Percentiles rank a stretch among this genome's conserved stretches.
Evolutionary conservation across 2,797 vertebrate species (phyloP).

Genomic region (Tenualosa ilisha): DNA sequence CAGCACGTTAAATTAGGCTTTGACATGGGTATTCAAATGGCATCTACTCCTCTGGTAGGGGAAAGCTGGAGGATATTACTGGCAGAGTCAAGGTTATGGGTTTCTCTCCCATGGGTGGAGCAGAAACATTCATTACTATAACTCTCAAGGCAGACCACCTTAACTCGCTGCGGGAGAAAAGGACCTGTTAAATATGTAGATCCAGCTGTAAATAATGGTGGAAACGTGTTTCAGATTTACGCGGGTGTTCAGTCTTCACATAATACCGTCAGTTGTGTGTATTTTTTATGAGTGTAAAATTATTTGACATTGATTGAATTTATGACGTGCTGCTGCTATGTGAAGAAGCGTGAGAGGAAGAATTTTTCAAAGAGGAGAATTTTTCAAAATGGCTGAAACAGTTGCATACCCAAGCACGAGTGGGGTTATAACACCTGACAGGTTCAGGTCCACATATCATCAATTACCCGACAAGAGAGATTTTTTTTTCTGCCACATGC

Average conservation of each 20-base stretch:
- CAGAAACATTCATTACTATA: background rate
- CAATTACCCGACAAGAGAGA: background rate
- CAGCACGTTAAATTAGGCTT: background rate
- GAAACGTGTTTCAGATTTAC: background rate
- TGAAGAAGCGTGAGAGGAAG: background rate
- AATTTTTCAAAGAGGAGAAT: background rate
- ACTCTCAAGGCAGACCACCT: background rate
- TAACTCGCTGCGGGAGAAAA: background rate
- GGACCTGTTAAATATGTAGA: background rate
- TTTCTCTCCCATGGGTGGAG: slow-evolving; percentile 4
- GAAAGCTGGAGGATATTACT: background rate
- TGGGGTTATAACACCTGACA: background rate
- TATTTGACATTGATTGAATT: background rate
- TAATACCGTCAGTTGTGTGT: background rate
- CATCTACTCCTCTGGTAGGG: background rate
- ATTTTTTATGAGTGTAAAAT: background rate
- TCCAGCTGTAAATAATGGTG: background rate
- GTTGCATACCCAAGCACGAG: background rate
- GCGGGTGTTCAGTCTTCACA: background rate
- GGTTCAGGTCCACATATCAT: background rate
- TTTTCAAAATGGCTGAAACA: slow-evolving; percentile 1
- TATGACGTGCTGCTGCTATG: background rate
- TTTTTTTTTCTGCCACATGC: background rate
- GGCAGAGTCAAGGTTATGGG: background rate
- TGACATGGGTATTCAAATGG: background rate